A percentile compares a stretch with the other conserved stretches of the same genome.
phyloP scores from a whole-genome alignment of 37 sponge, comb jelly and placozoan genomes.

The Eunapius fragilis region DNA sequence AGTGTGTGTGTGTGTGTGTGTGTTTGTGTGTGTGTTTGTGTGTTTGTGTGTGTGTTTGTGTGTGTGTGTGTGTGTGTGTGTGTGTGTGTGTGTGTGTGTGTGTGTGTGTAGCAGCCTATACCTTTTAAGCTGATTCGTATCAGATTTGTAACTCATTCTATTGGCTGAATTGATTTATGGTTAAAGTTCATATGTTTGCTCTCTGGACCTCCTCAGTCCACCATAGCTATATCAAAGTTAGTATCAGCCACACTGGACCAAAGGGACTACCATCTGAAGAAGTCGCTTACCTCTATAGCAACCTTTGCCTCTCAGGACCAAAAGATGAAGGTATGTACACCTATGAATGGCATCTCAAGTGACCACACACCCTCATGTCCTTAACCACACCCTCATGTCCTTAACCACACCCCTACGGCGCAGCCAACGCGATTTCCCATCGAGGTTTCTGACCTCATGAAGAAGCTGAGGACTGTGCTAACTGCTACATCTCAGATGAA shows the following conservation, averaged over 20 bases:
- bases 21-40: not conserved
- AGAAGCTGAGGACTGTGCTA: constrained; percentile 81
- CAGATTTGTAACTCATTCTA: too few species aligned
- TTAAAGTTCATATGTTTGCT: not conserved
- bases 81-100: not conserved
- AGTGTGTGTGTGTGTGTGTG: not conserved
- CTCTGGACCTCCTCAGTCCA: constrained; percentile 32
- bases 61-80: not conserved
- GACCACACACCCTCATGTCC: not conserved
- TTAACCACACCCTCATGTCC: not conserved
- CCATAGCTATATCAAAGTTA: constrained; percentile 72
- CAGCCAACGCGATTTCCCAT: constrained; percentile 66
- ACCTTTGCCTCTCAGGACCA: constrained; percentile 17
- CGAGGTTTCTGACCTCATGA: constrained; percentile 84
- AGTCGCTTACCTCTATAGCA: constrained; percentile 61
- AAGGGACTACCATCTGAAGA: constrained; percentile 61
- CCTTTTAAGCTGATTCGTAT: too few species aligned
- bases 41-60: not conserved
- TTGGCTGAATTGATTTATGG: too few species aligned
- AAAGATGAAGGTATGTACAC: not conserved
- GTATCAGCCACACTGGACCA: constrained; percentile 59
- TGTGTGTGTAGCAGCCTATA: not conserved
- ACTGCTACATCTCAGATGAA: constrained; percentile 85
- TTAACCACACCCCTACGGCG: constrained; percentile 2
- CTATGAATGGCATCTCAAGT: too few species aligned